Evolutionary conservation across 2,113 vertebrate species (phyloP).

Genomic region (Pseudorasbora parva): DNA sequence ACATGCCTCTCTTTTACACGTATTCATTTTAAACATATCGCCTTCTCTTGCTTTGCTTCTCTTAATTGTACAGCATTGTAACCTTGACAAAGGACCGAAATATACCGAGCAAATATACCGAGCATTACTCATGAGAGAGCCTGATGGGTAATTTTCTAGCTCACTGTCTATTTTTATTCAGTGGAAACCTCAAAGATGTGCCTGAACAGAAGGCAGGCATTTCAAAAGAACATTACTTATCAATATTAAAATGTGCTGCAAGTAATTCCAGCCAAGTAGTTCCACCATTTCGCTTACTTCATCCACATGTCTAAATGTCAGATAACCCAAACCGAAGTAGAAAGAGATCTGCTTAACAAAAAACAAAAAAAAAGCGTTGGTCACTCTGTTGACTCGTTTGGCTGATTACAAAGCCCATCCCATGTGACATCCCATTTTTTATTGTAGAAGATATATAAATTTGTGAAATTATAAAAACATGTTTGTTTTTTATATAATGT

Average conservation of each 20-base stretch:
- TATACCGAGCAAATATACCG: not conserved
- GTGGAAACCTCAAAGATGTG: not conserved
- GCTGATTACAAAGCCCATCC: not conserved
- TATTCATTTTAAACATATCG: not conserved
- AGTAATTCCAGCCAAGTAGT: not conserved
- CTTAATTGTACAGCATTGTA: not conserved
- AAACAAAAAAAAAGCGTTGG: not conserved
- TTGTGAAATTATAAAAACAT: no score
- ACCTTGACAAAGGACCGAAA: not conserved
- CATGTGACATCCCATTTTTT: no score
- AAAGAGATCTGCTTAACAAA: no score
- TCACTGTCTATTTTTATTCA: slow-evolving; percentile 7
- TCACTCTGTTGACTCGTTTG: not conserved
- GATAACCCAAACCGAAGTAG: not conserved
- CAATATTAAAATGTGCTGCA: not conserved
- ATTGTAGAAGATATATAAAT: no score
- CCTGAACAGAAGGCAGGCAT: not conserved
- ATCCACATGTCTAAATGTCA: not conserved
- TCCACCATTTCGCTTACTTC: not conserved
- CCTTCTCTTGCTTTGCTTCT: not conserved
- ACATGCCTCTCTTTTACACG: not conserved
- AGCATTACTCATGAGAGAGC: slow-evolving; percentile 24
- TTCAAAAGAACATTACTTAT: not conserved
- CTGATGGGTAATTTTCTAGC: slow-evolving; percentile 25
- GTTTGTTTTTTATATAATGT: no score